Evolutionary conservation across 1,140 invertebrate species (phyloP).

Genomic region (Aphelenchoides besseyi): DNA sequence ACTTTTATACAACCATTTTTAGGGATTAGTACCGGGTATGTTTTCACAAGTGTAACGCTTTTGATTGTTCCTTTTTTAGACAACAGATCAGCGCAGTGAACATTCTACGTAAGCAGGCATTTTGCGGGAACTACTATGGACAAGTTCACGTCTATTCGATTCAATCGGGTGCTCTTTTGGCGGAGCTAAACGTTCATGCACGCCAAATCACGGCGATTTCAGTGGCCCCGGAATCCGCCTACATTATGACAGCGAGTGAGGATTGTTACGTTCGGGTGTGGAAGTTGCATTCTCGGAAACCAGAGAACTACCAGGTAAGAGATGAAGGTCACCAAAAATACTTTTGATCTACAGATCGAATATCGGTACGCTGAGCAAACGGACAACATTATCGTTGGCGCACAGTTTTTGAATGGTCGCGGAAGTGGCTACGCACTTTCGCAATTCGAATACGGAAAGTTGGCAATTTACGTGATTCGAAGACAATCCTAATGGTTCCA

Average conservation of each 20-base stretch:
- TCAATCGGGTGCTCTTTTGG: conserved; percentile 39
- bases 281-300: conserved; percentile 54
- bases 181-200: conserved; percentile 50
- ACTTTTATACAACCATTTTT: too few relatives aligned
- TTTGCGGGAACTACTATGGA: conserved; percentile 47
- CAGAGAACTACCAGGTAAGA: conserved; percentile 46
- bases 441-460: conserved; percentile 11
- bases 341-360: conserved; percentile 40
- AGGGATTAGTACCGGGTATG: background rate
- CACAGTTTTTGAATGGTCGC: conserved; percentile 44
- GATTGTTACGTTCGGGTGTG: conserved; percentile 50
- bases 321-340: background rate
- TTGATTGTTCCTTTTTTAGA: conserved; percentile 43
- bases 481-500: background rate
- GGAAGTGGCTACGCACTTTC: conserved; percentile 47
- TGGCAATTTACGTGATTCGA: conserved; percentile 14
- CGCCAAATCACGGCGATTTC: conserved; percentile 50
- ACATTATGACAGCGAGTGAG: conserved; percentile 50
- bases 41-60: too few relatives aligned
- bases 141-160: conserved; percentile 48
- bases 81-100: conserved; percentile 43
- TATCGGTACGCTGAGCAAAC: conserved; percentile 41
- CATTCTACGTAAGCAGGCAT: conserved; percentile 46
- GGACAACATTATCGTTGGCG: conserved; percentile 46
- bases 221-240: conserved; percentile 45